Evolutionary conservation across 1,140 invertebrate genomes (phyloP).

Genomic region (Leptopilina clavipes): DNA sequence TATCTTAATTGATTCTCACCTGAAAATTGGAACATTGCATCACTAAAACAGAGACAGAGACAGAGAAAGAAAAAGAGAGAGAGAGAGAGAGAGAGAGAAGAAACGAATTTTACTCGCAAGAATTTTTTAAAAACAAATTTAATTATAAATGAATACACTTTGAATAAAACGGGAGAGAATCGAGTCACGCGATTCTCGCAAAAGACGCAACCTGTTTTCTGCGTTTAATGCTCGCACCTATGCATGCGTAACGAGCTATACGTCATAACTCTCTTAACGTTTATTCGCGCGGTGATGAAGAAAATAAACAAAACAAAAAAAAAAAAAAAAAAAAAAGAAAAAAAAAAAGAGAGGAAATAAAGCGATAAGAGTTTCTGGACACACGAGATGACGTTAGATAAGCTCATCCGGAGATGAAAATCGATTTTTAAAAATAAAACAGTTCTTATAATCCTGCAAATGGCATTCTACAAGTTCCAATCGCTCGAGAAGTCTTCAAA

Average conservation of each 20-base stretch:
- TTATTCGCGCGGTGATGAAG: background rate
- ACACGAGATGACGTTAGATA: constrained; percentile 4
- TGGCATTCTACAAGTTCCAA: background rate
- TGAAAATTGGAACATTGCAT: too few relatives aligned
- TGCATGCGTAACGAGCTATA: constrained; percentile 63
- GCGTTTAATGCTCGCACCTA: constrained; percentile 48
- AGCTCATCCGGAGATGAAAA: constrained; percentile 14
- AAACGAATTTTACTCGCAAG: background rate
- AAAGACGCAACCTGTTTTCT: constrained; percentile 44
- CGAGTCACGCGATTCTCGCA: constrained; percentile 31
- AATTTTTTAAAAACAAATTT: too few relatives aligned
- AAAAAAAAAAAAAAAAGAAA: background rate
- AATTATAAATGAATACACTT: constrained; percentile 26
- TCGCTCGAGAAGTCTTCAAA: background rate
- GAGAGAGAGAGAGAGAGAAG: too few relatives aligned
- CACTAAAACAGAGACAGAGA: too few relatives aligned
- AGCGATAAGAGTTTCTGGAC: constrained; percentile 9
- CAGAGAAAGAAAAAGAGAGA: too few relatives aligned
- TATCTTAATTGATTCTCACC: constrained; percentile 20
- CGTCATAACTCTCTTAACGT: constrained; percentile 35
- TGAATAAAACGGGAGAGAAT: constrained; percentile 15
- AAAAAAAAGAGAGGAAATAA: background rate
- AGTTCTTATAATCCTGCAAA: constrained; percentile 8
- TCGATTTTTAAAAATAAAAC: constrained; percentile 13
- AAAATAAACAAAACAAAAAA: background rate